Evolutionary conservation across 2,113 vertebrate species (phyloP).

Genomic region (Xenopus borealis): DNA sequence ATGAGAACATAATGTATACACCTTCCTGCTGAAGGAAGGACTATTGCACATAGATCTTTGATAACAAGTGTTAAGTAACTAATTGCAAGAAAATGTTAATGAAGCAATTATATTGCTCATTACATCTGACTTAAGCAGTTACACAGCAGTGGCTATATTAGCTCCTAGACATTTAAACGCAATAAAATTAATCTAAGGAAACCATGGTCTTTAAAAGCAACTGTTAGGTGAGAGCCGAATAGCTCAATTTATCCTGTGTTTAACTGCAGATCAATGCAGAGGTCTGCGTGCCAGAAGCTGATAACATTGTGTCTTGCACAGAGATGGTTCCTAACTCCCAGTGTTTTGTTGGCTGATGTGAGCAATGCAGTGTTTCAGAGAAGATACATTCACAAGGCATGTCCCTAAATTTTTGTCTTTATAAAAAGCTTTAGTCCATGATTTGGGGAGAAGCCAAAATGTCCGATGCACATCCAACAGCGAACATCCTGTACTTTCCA

Average conservation of each 20-base stretch:
- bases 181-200: background rate
- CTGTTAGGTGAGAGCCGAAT: background rate
- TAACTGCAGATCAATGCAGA: background rate
- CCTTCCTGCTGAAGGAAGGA: no score
- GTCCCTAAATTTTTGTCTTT: background rate
- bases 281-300: background rate
- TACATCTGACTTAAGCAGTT: background rate
- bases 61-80: slow-evolving; percentile 22
- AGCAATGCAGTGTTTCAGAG: background rate
- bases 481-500: slow-evolving; percentile 25
- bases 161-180: background rate
- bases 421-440: background rate
- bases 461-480: slow-evolving; percentile 2
- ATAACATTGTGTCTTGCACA: background rate
- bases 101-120: background rate
- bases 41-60: background rate
- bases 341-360: background rate
- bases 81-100: background rate
- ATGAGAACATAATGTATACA: no score
- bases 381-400: no score
- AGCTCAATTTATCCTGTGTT: background rate
- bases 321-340: no score
- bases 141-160: background rate
- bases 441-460: slow-evolving; percentile 1
- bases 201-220: background rate